phyloP scores from a whole-genome alignment of 2,888 invertebrate species.

The Carcina quercana region DNA sequence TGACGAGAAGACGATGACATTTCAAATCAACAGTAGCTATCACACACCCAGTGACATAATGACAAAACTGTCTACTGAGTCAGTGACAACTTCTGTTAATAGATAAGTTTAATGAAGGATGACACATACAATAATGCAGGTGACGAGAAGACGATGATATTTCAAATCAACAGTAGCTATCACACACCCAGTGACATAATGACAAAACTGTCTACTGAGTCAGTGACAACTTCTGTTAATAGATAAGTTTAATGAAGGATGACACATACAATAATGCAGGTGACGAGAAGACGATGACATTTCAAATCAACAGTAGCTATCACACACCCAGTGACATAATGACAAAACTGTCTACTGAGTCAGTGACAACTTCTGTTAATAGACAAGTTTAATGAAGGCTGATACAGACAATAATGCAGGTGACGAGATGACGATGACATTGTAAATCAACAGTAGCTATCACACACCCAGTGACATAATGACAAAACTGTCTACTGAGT shows the following conservation, averaged over 20 bases:
- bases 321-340: conserved; percentile 10
- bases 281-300: not conserved
- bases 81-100: not conserved
- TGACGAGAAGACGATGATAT: not conserved
- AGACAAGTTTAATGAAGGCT: not conserved
- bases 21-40: conserved; percentile 5
- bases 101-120: conserved; percentile 7
- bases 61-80: conserved; percentile 17
- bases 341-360: conserved; percentile 4
- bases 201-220: conserved; percentile 8
- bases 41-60: conserved; percentile 19
- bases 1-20: not conserved
- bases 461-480: too few species aligned
- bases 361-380: not conserved
- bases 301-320: not conserved
- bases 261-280: too few species aligned
- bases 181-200: conserved; percentile 10
- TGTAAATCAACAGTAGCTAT: too few species aligned
- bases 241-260: conserved; percentile 7
- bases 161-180: not conserved
- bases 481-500: too few species aligned
- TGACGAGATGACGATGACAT: conserved; percentile 5
- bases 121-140: too few species aligned
- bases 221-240: not conserved
- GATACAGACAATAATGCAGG: not conserved